Evolutionary conservation across 2,797 vertebrate species (phyloP).

Genomic region (Enteromius fasciolatus): DNA sequence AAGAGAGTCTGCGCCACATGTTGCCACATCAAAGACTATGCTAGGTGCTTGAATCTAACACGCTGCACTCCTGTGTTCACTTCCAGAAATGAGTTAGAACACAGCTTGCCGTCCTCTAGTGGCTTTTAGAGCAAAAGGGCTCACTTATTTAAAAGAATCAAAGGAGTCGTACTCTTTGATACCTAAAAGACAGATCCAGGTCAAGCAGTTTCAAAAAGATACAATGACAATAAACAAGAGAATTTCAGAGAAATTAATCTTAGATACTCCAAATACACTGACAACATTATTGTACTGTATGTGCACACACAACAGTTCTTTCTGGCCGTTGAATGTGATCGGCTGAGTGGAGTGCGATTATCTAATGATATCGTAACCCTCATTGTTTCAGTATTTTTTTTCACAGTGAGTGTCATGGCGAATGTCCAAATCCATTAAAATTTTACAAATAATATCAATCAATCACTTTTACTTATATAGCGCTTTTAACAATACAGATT

Average conservation of each 20-base stretch:
- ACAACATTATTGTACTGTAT: conserved; percentile 23
- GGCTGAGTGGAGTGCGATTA: too few relatives aligned
- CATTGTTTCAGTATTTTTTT: neutral
- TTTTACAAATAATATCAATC: neutral
- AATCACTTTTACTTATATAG: too few relatives aligned
- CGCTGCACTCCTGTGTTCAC: conserved; percentile 5
- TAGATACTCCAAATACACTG: conserved; percentile 56
- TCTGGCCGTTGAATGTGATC: neutral
- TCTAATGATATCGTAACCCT: too few relatives aligned
- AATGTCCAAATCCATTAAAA: neutral
- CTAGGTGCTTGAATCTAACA: conserved; percentile 14
- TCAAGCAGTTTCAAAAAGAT: conserved; percentile 46
- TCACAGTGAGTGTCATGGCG: neutral
- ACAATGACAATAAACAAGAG: conserved; percentile 16
- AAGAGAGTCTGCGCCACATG: conserved; percentile 41
- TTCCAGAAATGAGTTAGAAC: conserved; percentile 44
- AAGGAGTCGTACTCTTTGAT: conserved; percentile 63
- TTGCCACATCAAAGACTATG: conserved; percentile 59
- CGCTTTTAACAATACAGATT: too few relatives aligned
- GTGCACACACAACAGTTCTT: neutral
- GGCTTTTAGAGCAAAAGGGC: conserved; percentile 60
- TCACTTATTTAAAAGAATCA: conserved; percentile 73
- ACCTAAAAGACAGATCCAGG: conserved; percentile 68
- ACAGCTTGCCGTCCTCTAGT: conserved; percentile 58
- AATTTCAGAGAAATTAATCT: conserved; percentile 43